Evolutionary conservation across 2,113 vertebrate genomes (phyloP).

Genomic region (Hyaena hyaena): DNA sequence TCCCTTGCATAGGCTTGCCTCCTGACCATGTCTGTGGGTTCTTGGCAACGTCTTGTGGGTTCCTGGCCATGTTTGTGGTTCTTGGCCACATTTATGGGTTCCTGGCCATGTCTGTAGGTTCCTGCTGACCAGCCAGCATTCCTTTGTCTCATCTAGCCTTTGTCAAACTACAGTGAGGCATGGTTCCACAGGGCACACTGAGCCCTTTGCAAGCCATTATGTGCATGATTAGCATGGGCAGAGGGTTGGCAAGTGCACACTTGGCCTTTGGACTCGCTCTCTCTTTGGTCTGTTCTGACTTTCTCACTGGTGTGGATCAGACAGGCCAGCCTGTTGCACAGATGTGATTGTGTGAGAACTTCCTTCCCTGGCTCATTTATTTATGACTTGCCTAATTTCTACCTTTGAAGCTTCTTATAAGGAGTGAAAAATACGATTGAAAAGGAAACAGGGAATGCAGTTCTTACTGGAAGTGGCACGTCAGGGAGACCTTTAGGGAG

Average conservation of each 20-base stretch:
- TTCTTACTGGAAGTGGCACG: background rate
- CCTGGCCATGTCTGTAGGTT: background rate
- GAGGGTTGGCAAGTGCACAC: background rate
- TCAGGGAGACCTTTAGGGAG: background rate
- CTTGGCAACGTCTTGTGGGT: background rate
- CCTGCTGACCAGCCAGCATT: background rate
- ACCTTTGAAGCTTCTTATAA: background rate
- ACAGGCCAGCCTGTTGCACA: conserved; percentile 52
- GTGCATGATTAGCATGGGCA: conserved; percentile 21
- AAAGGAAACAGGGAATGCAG: background rate
- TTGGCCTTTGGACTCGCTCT: conserved; percentile 52
- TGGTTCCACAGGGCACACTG: conserved; percentile 66
- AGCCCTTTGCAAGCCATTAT: conserved; percentile 15
- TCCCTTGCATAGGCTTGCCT: conserved; percentile 74
- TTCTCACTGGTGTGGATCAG: conserved; percentile 62
- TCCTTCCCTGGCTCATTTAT: conserved; percentile 73
- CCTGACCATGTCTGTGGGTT: background rate
- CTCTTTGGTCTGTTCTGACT: conserved; percentile 62
- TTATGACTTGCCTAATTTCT: conserved; percentile 6
- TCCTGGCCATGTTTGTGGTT: background rate
- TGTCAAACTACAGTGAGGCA: conserved; percentile 72
- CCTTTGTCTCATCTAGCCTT: conserved; percentile 69
- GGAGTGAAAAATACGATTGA: background rate
- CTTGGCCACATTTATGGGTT: background rate
- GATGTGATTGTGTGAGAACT: conserved; percentile 50